Evolutionary conservation across 2,888 invertebrate species (phyloP), one percentile per base, ranked within the genome.

Genomic region (Tipula confusa): DNA sequence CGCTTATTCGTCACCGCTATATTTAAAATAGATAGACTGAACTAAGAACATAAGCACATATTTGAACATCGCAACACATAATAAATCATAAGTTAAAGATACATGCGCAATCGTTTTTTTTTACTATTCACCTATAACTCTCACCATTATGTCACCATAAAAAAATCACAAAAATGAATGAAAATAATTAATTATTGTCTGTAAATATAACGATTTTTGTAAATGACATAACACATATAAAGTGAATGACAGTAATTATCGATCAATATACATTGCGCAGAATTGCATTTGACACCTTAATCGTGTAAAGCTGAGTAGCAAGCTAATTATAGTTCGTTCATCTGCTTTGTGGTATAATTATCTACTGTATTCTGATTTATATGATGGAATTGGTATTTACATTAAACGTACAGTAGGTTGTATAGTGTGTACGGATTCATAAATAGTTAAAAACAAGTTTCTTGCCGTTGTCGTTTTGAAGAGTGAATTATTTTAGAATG

Each of bases 1-100:
- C 11, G 83, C 83, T 28, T 24, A 83, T 28, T 86, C 86, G 1
- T 86, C 87, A 11, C 86, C 64, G 11, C 24, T 64, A 24, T 64
- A 64, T 64, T 64, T 64, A 64, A 64, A 64, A 24, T 64, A 64
- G 24, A n/a, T n/a, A 6, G 64, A 64, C 24, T 24, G 64, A 64
- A 2, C 64, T 43, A 64, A 15, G 43, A 24, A n/a, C 2, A 15
- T 24, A 64, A 18, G 9, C 64, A 64, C 64, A 43, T 2, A 43
- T 43, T 5, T n/a, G 3, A n/a, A 43, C 43, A 36, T 36, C 43
- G n/a, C 2, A 36, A 43, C 43, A 43, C 33, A 11, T 7, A 64
- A 64, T 64, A 64, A 64, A 64, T 24, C 11, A 24, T 64, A 64
- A 24, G 18, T 64, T 24, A 24, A 64, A 64, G 24, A 24, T 3